Evolutionary conservation across 1,140 invertebrate genomes (phyloP).

Genomic region (Ylistrum balloti): DNA sequence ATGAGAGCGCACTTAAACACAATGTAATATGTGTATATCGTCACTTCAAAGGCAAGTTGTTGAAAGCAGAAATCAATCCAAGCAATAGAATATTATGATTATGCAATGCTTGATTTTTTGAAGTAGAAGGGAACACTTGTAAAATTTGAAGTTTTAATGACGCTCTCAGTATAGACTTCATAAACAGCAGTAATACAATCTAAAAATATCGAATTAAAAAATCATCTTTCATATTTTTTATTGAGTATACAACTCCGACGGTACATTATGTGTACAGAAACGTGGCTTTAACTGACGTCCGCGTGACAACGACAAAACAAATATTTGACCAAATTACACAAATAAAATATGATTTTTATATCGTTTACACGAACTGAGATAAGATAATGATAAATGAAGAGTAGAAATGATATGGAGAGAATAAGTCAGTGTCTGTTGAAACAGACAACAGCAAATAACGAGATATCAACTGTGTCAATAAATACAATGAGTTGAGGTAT

Average conservation of each 20-base stretch:
- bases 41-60: background rate
- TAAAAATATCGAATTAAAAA: background rate
- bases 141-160: background rate
- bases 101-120: conserved; percentile 8
- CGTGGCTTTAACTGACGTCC: background rate
- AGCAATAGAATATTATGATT: background rate
- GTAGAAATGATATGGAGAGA: no score
- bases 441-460: no score
- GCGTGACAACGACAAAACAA: background rate
- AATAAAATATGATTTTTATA: background rate
- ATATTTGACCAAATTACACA: background rate
- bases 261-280: background rate
- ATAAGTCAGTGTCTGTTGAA: no score
- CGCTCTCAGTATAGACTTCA: background rate
- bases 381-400: no score
- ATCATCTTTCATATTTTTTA: background rate
- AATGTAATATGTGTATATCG: background rate
- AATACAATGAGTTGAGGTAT: no score
- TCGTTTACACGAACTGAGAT: background rate
- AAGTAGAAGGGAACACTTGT: background rate
- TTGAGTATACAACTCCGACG: background rate
- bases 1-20: background rate
- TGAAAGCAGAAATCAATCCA: background rate
- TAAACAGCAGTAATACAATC: background rate
- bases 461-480: no score